Base-by-base conservation (phyloP, 1,140 invertebrate species). In the Anastrepha obliqua region DNA sequence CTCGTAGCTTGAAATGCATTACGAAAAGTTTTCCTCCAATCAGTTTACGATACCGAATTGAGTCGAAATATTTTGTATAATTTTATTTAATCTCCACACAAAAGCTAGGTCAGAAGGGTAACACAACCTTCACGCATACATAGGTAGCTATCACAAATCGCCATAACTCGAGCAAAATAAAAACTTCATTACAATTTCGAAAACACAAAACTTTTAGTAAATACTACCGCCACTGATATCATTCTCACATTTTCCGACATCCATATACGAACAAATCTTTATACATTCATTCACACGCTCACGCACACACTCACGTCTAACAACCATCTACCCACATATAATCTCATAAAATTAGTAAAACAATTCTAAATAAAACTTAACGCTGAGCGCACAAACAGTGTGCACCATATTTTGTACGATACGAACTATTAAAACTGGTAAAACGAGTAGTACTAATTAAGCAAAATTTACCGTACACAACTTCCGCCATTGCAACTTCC, bases 371-470 rank as follows among this genome's bases (percentile, higher is more conserved):
- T 15, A 74, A 47, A 74, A 39, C 67, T 74, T 74, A 74, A 44
- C 42, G 42, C 17, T 74, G 67, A 74, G 42, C 67, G 39, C 67
- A n/a, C 67, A 74, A 17, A 47, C 39, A 70, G 17, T 55, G n/a
- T 9, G 29, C n/a, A 29, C 4, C 20, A 39, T 29, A 67, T 8
- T 5, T 64, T 5, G 60, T 5, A 13, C 13, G 44, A 44, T 5
- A 74, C 29, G 29, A 81, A 55, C 74, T 81, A 58, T 55, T 81
- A 81, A 81, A 7, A 81, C 17, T 55, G n/a, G 42, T 74, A 81
- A 55, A 81, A 51, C n/a, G 74, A 81, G 74, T 81, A n/a, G 74
- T 81, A 81, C 74, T 58, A 81, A 81, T 81, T 81, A 81, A 81
- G 55, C 47, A 51, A 17, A 81, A 81, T 51, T 81, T 81, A 81